Evolutionary conservation across 2,113 vertebrate genomes (phyloP).

Genomic region (Alligator mississippiensis): DNA sequence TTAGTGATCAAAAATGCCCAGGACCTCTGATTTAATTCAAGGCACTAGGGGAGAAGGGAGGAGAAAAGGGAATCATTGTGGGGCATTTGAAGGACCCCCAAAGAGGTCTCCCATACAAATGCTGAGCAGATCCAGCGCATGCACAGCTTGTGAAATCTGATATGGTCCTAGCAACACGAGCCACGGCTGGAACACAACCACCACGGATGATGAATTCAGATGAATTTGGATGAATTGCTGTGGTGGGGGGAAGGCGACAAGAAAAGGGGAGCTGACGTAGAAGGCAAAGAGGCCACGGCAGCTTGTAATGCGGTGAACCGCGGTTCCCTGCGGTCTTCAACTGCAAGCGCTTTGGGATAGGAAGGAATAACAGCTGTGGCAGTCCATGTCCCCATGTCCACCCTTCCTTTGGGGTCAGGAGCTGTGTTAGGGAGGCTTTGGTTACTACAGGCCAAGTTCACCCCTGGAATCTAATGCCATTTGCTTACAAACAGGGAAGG

Average conservation of each 20-base stretch:
- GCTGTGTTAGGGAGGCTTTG: not conserved
- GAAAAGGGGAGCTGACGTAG: not conserved
- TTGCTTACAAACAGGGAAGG: too few species aligned
- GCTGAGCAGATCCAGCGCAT: not conserved
- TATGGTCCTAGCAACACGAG: not conserved
- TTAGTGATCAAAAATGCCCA: not conserved
- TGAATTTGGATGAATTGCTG: too few species aligned
- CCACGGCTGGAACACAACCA: not conserved
- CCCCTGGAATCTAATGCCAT: not conserved
- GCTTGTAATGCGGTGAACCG: not conserved
- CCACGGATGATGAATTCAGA: too few species aligned
- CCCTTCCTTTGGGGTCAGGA: accelerated
- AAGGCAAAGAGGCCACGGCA: not conserved
- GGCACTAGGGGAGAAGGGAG: accelerated
- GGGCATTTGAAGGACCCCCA: not conserved
- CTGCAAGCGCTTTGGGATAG: not conserved
- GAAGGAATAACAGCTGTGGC: not conserved
- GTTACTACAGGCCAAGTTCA: not conserved
- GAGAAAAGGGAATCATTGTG: accelerated
- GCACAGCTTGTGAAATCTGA: accelerated
- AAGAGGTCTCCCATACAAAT: accelerated
- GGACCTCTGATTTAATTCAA: accelerated
- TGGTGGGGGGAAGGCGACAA: not conserved
- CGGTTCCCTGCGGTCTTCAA: not conserved
- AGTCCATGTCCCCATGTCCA: not conserved